Evolutionary conservation across 1,140 invertebrate species (phyloP).

Genomic region (Drosophila ficusphila): DNA sequence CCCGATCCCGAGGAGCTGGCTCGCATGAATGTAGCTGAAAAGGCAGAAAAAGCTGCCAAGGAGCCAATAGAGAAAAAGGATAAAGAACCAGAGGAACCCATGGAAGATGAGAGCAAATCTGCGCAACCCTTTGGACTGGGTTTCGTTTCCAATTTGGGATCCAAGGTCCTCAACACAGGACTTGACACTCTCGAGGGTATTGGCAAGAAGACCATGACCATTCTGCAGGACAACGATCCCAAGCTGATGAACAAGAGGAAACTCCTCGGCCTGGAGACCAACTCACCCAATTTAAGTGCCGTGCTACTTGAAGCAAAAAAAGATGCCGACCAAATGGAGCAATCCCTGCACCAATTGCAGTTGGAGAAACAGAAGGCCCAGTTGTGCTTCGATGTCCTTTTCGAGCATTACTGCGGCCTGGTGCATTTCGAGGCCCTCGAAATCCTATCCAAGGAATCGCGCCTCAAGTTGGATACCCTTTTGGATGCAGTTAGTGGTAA

Average conservation of each 20-base stretch:
- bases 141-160: slow-evolving; percentile 88
- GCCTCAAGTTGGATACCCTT: slow-evolving; percentile 89
- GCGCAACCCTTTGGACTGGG: slow-evolving; percentile 64
- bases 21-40: slow-evolving; percentile 84
- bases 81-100: slow-evolving; percentile 3
- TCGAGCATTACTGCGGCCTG: slow-evolving; percentile 95
- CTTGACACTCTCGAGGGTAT: slow-evolving; percentile 95
- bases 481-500: slow-evolving; percentile 85
- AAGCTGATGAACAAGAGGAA: slow-evolving; percentile 93
- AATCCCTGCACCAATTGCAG: slow-evolving; percentile 86
- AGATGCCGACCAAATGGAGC: slow-evolving; percentile 89
- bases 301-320: slow-evolving; percentile 92
- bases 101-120: background rate
- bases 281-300: slow-evolving; percentile 86
- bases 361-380: slow-evolving; percentile 87
- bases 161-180: slow-evolving; percentile 92
- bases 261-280: slow-evolving; percentile 88
- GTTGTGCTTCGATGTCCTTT: slow-evolving; percentile 92
- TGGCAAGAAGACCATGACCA: slow-evolving; percentile 97
- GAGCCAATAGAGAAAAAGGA: background rate
- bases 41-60: slow-evolving; percentile 15
- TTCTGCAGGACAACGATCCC: slow-evolving; percentile 95
- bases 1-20: slow-evolving; percentile 91
- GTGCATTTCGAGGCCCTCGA: slow-evolving; percentile 95
- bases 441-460: slow-evolving; percentile 93